Percentiles rank a stretch among this genome's conserved stretches.
These are phyloP conservation scores for Serilophus lunatus DNA, from an alignment of 2,113 vertebrate species.

Conservation along the genomic window DNA sequence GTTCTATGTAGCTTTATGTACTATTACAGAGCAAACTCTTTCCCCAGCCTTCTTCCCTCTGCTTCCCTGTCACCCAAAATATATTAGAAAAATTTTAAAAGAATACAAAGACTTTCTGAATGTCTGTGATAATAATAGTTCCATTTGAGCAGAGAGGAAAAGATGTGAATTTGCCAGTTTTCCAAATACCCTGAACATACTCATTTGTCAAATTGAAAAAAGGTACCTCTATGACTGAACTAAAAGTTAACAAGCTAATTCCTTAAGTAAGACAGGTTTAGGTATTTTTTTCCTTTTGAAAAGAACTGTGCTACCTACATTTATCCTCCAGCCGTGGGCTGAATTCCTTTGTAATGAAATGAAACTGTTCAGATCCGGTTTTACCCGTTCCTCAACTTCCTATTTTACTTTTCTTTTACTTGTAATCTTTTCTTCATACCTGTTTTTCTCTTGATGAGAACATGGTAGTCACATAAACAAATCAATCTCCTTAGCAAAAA, in stretches of 20 bases:
- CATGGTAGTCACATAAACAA: not conserved
- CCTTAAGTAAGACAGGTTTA: not conserved
- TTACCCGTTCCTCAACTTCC: conserved; percentile 48
- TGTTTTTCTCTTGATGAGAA: not conserved
- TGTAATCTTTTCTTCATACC: not conserved
- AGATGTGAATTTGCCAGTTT: not conserved
- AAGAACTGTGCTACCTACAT: not conserved
- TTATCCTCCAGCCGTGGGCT: conserved; percentile 16
- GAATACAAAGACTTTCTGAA: not conserved
- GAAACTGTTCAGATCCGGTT: conserved; percentile 38
- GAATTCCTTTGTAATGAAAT: conserved; percentile 57
- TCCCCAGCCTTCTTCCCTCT: not conserved
- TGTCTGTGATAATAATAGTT: not conserved
- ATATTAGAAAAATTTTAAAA: not conserved
- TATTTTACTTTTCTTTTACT: conserved; percentile 6
- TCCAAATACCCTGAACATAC: not conserved
- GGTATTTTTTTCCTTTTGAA: not conserved
- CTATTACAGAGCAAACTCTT: not conserved
- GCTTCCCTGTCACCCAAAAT: not conserved
- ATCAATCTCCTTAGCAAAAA: not conserved
- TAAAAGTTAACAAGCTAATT: conserved; percentile 24
- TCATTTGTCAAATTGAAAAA: not conserved
- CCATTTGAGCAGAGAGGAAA: not conserved
- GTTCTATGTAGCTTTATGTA: not conserved
- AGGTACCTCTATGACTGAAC: not conserved